Conservation (phyloP, 2,113 vertebrate species). For the Indicator maculatus region DNA sequence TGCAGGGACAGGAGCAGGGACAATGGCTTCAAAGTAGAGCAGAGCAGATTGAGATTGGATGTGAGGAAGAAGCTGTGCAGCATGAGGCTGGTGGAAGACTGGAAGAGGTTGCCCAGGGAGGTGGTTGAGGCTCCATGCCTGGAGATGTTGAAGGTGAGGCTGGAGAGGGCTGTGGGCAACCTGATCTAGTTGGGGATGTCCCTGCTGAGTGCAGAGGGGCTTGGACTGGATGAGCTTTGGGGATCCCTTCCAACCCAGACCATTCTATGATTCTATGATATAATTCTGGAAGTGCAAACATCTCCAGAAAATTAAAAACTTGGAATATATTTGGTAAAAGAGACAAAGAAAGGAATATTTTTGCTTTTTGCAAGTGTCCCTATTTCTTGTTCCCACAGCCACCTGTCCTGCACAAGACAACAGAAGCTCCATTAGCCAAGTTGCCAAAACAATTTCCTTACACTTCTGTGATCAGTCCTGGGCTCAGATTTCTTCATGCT, state of each 20-base stretch:
- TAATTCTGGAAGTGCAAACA: neutral
- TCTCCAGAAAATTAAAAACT: neutral
- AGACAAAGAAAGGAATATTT: neutral
- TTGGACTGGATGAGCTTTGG: no score
- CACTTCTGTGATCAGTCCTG: neutral
- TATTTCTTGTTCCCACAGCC: neutral
- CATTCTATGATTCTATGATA: neutral
- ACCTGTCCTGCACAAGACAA: neutral
- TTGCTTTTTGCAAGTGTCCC: accelerated
- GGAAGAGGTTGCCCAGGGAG: no score
- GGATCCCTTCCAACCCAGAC: no score
- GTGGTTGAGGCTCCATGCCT: no score
- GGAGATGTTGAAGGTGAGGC: no score
- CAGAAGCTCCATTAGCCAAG: neutral
- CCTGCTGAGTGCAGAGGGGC: no score
- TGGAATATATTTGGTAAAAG: neutral
- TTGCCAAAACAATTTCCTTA: neutral
- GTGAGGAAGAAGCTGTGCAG: neutral
- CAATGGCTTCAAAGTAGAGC: no score
- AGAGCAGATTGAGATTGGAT: no score
- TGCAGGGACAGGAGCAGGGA: no score
- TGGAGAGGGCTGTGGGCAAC: no score
- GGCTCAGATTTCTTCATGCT: neutral
- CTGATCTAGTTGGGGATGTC: no score
- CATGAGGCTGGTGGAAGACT: no score